Evolutionary conservation across 2,888 invertebrate genomes (phyloP), one percentile per base, ranked within the genome.

Genomic region (Drosophila gaucha): DNA sequence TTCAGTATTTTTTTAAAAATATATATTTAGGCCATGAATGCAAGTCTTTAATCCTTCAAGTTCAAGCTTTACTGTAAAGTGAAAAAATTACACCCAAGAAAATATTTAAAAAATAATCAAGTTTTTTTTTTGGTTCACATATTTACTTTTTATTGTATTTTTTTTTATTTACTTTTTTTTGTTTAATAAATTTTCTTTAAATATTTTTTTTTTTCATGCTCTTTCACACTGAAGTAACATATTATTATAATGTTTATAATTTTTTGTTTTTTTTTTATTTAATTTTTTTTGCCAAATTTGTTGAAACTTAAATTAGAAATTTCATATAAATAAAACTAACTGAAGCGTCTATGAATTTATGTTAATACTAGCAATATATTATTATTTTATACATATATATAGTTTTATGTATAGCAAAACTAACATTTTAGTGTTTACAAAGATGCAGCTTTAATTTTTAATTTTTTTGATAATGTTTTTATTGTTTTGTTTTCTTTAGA

Each of bases 271-370:
- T 51, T 43, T 60, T 58, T 63, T 24, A 12, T 57, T 52, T 44
- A 6, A 52, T 49, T 22, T n/a, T 57, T 41, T 62, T 51, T 73
- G 58, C 46, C 31, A 38, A 52, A 39, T 12, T 55, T 55, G 18
- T 56, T 60, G 47, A 24, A 50, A 36, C 59, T 71, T 71, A 71
- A 71, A 66, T 33, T 47, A 50, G 6, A 71, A 67, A 49, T 76
- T 44, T 67, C 64, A 73, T 69, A 78, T 83, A 84, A 88, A 86
- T 86, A 88, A 64, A 86, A 70, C 74, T 86, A 88, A 88, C 85
- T 88, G 78, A 83, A 88, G 84, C 84, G 78, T 86, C 88, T 85
- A 85, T 80, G 60, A 83, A 88, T 88, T 88, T 86, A 83, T 68
- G 28, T 82, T 87, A 86, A 79, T 82, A 70, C 86, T 86, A 86